phyloP scores from a whole-genome alignment of 1,140 invertebrate genomes.

The Camponotus pennsylvanicus region DNA sequence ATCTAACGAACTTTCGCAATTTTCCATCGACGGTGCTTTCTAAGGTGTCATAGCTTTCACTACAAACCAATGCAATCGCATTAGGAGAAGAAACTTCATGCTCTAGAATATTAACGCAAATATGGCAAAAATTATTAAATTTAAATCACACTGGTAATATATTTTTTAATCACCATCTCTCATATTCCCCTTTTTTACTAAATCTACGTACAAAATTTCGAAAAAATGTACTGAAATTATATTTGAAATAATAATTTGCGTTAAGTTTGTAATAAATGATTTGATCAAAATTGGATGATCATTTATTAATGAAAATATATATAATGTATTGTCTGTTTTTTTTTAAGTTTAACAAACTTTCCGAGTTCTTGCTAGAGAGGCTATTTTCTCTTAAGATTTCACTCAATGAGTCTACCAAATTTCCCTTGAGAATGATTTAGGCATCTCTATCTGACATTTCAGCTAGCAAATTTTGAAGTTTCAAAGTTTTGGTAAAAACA shows the following conservation, averaged over 20 bases:
- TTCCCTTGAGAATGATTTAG: constrained; percentile 20
- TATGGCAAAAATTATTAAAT: neutral
- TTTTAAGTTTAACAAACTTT: constrained; percentile 6
- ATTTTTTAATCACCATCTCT: neutral
- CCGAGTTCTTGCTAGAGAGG: neutral
- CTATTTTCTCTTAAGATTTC: constrained; percentile 29
- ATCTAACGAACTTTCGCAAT: constrained; percentile 54
- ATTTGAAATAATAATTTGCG: neutral
- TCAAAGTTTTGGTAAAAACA: neutral
- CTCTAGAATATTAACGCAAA: constrained; percentile 4
- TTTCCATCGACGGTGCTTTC: constrained; percentile 42
- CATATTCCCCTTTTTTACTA: neutral
- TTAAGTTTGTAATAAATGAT: neutral
- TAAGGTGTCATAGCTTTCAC: neutral
- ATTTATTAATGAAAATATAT: neutral
- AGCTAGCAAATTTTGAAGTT: constrained; percentile 19
- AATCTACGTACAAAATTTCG: neutral
- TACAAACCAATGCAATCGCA: neutral
- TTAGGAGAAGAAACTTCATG: neutral
- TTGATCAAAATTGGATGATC: neutral
- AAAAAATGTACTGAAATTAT: constrained; percentile 10
- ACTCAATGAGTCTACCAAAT: constrained; percentile 18
- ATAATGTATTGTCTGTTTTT: neutral
- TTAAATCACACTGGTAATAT: neutral
- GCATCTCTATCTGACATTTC: neutral